phyloP scores from a whole-genome alignment of 2,797 vertebrate genomes.

The Miopithecus talapoin region DNA sequence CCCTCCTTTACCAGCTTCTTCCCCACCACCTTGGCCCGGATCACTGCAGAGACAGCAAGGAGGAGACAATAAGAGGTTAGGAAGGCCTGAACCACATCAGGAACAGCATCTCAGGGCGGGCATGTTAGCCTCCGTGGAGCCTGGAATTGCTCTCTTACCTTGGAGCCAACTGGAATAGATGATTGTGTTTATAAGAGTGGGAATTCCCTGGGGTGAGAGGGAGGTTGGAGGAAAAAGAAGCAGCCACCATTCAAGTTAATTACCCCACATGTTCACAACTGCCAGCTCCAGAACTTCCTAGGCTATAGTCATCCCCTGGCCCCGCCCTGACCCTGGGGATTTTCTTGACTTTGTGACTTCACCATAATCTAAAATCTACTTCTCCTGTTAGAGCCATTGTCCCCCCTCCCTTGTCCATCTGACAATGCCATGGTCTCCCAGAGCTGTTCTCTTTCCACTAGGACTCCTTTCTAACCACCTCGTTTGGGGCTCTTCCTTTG shows the following conservation, averaged over 20 bases:
- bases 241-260: background rate
- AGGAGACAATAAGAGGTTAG: slow-evolving; percentile 31
- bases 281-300: background rate
- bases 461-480: background rate
- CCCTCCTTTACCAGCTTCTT: slow-evolving; percentile 97
- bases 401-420: background rate
- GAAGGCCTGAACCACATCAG: background rate
- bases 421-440: too few species aligned
- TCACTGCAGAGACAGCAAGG: slow-evolving; percentile 87
- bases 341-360: background rate
- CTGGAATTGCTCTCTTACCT: slow-evolving; percentile 12
- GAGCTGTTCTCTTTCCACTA: background rate
- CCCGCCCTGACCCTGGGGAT: background rate
- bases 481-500: background rate
- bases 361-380: background rate
- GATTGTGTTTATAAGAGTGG: background rate
- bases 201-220: background rate
- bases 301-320: background rate
- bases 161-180: background rate
- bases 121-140: background rate
- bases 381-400: background rate
- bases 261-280: background rate
- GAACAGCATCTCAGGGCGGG: background rate
- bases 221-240: background rate
- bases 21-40: slow-evolving; percentile 96